Evolutionary conservation across 2,888 invertebrate species (phyloP).

Genomic region (Polyommatus icarus): DNA sequence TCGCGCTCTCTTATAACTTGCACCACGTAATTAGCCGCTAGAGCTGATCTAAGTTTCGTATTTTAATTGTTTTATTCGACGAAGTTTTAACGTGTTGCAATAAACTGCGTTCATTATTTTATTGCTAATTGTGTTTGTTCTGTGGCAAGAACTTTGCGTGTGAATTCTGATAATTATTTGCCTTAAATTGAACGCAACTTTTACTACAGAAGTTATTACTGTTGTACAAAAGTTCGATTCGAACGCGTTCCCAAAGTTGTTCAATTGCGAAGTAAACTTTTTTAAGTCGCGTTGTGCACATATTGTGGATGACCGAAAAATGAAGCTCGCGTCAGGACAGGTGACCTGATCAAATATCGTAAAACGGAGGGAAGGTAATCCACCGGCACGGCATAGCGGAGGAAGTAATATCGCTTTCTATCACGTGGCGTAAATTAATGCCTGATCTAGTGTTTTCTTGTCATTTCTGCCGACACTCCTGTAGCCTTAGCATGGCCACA

Average conservation of each 20-base stretch:
- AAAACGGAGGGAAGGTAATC: too few species aligned
- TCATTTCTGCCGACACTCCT: too few species aligned
- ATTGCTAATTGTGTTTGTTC: slow-evolving; percentile 45
- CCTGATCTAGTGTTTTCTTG: too few species aligned
- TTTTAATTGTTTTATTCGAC: slow-evolving; percentile 48
- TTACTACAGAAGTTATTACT: not conserved
- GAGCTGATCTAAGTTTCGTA: slow-evolving; percentile 47
- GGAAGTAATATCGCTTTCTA: too few species aligned
- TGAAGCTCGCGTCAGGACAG: too few species aligned
- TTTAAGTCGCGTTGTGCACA: too few species aligned
- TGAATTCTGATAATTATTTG: not conserved
- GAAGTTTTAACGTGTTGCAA: slow-evolving; percentile 46
- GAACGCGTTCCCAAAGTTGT: not conserved
- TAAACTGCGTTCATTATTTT: slow-evolving; percentile 46
- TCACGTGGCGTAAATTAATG: too few species aligned
- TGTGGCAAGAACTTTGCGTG: not conserved
- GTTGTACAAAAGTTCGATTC: not conserved
- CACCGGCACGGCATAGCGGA: too few species aligned
- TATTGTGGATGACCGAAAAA: too few species aligned
- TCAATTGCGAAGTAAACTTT: too few species aligned
- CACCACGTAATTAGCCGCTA: slow-evolving; percentile 38
- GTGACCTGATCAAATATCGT: too few species aligned
- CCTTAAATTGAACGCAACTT: not conserved
- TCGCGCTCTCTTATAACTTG: slow-evolving; percentile 28
- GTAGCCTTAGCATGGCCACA: too few species aligned